These are phyloP conservation scores for Polypterus bichir DNA, from an alignment of 2,113 vertebrate species.

Conservation along the genomic window DNA sequence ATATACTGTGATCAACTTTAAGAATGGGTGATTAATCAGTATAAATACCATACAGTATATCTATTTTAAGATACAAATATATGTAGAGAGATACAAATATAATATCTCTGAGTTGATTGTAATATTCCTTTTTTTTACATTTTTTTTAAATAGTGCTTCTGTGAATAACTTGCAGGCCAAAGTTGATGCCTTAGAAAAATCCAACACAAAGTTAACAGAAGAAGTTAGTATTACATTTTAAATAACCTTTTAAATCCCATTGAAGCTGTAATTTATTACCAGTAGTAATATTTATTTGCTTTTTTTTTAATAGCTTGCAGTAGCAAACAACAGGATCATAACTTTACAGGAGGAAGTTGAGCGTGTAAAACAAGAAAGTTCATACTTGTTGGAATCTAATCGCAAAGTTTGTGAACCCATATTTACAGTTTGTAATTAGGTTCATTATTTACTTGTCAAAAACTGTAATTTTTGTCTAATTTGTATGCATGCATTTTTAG, in stretches of 20 bases:
- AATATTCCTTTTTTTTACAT: conserved; percentile 10
- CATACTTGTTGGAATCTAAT: conserved; percentile 72
- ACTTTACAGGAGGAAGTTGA: conserved; percentile 93
- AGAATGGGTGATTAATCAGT: no score
- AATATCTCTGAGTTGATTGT: no score
- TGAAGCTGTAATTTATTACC: neutral
- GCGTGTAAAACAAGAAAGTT: conserved; percentile 80
- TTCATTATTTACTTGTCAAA: neutral
- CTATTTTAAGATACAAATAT: no score
- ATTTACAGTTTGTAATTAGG: neutral
- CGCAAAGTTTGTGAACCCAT: conserved; percentile 54
- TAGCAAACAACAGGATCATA: conserved; percentile 95
- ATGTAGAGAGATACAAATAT: no score
- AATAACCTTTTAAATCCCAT: neutral
- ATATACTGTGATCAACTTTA: no score
- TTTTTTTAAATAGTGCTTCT: conserved; percentile 62
- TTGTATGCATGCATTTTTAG: no score
- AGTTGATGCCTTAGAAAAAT: conserved; percentile 91
- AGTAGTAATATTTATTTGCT: neutral
- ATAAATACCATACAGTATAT: no score
- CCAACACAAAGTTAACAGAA: conserved; percentile 93
- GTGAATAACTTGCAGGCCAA: conserved; percentile 96
- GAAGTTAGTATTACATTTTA: conserved; percentile 53
- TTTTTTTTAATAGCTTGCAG: conserved; percentile 65
- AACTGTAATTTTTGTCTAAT: neutral